Percentiles rank a stretch among this genome's conserved stretches.
These are phyloP conservation scores for Macroramphosus scolopax DNA, from an alignment of 2,797 vertebrate species.

Conservation along the genomic window DNA sequence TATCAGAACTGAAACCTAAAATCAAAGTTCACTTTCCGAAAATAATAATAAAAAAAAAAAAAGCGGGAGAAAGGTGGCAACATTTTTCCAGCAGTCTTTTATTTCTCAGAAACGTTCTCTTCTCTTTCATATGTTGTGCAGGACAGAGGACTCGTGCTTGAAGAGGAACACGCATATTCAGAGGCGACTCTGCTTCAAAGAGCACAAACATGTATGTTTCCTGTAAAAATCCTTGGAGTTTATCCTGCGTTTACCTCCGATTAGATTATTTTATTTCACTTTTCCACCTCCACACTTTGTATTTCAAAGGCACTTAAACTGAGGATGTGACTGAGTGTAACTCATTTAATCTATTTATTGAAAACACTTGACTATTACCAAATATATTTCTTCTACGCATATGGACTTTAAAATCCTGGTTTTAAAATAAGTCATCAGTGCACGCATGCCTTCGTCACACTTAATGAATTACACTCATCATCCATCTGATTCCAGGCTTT, in stretches of 20 bases:
- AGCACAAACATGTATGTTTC: constrained; percentile 3
- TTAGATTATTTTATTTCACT: constrained; percentile 18
- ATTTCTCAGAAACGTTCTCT: constrained; percentile 7
- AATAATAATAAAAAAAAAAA: no score
- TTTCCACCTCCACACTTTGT: constrained; percentile 23
- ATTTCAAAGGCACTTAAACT: constrained; percentile 10
- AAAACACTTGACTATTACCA: constrained; percentile 1
- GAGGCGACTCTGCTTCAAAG: constrained; percentile 12
- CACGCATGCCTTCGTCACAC: constrained; percentile 6
- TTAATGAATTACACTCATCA: constrained; percentile 8
- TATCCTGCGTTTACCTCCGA: constrained; percentile 3
- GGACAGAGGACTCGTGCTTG: constrained; percentile 18
- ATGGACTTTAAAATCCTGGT: constrained; percentile 4
- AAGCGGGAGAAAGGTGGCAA: no score
- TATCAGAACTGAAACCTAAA: no score
- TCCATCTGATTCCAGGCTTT: constrained; percentile 5
- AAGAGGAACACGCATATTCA: constrained; percentile 18
- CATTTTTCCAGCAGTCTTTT: no score
- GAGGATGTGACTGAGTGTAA: constrained; percentile 9
- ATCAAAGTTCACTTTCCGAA: no score
- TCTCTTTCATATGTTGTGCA: constrained; percentile 5
- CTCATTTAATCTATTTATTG: constrained; percentile 3
- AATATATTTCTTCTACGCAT: no score
- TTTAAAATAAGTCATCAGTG: constrained; percentile 3
- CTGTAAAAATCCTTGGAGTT: constrained; percentile 10